Evolutionary conservation across 1,140 invertebrate species (phyloP).

Genomic region (Diabrotica undecimpunctata): DNA sequence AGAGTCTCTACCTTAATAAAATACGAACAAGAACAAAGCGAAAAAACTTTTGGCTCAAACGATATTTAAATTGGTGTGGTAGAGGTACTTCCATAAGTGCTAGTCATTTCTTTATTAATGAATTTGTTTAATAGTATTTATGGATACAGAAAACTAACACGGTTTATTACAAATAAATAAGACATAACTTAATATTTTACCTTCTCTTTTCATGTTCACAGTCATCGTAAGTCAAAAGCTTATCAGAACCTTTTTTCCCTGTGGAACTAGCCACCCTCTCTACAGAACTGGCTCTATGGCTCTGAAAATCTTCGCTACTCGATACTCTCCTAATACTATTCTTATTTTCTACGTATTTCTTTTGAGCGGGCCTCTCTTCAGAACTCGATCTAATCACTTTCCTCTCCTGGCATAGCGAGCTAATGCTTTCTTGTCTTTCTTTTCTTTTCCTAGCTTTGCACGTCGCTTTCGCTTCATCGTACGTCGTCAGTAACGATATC

Average conservation of each 20-base stretch:
- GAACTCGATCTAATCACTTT: conserved; percentile 71
- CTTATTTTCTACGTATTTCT: conserved; percentile 45
- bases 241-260: conserved; percentile 20
- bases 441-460: conserved; percentile 64
- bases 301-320: conserved; percentile 63
- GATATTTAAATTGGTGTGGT: too few relatives aligned
- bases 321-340: conserved; percentile 59
- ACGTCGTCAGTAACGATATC: conserved; percentile 24
- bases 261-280: conserved; percentile 24
- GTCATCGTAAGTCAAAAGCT: conserved; percentile 36
- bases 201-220: conserved; percentile 46
- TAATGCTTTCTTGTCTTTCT: conserved; percentile 67
- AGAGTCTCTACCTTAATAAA: too few relatives aligned
- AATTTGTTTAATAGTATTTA: too few relatives aligned
- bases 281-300: conserved; percentile 40
- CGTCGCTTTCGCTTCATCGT: conserved; percentile 42
- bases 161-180: too few relatives aligned
- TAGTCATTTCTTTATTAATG: too few relatives aligned
- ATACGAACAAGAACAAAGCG: too few relatives aligned
- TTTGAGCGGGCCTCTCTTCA: conserved; percentile 56
- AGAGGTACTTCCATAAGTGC: too few relatives aligned
- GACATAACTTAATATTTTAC: neutral
- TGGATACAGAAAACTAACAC: too few relatives aligned
- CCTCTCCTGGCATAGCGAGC: conserved; percentile 63
- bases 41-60: too few relatives aligned